These are phyloP conservation scores for Chaunax sp. DNA, from an alignment of 2,797 vertebrate species.

Conservation along the genomic window DNA sequence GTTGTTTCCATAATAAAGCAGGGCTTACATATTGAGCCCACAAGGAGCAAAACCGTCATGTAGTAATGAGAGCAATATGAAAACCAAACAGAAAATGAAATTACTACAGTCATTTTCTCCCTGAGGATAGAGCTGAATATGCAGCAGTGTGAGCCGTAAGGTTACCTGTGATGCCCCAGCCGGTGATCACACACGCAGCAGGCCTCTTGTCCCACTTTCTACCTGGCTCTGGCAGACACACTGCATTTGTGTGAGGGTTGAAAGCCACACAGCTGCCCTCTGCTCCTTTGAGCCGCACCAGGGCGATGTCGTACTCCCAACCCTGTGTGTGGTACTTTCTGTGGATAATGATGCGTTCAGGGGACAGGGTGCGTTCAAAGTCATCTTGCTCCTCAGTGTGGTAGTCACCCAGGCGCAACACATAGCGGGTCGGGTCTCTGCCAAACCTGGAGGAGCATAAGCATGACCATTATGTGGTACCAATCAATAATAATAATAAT, in stretches of 20 bases:
- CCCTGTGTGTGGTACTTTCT: constrained; percentile 86
- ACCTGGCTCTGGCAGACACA: constrained; percentile 83
- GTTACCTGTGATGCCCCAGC: constrained; percentile 87
- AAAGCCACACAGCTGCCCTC: constrained; percentile 87
- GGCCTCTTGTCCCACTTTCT: constrained; percentile 78
- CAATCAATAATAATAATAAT: no score
- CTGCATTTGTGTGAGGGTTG: constrained; percentile 85
- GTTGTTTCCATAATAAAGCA: no score
- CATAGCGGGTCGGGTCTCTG: constrained; percentile 83
- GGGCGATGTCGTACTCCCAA: constrained; percentile 90
- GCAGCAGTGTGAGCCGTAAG: no score
- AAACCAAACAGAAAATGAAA: background rate
- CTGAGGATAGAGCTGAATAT: background rate
- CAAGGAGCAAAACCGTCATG: no score
- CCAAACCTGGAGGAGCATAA: constrained; percentile 81
- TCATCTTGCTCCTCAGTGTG: constrained; percentile 88
- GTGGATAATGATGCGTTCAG: constrained; percentile 86
- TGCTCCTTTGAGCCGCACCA: constrained; percentile 85
- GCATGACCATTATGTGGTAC: no score
- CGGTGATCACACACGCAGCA: constrained; percentile 87
- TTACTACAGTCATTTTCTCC: no score
- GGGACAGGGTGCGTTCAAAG: constrained; percentile 86
- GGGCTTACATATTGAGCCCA: no score
- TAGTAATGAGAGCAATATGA: no score
- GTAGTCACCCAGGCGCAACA: constrained; percentile 88